Percentiles rank a stretch among this genome's conserved stretches.
phyloP scores from a whole-genome alignment of 1,140 invertebrate genomes.

The Panagrolaimus sp. region DNA sequence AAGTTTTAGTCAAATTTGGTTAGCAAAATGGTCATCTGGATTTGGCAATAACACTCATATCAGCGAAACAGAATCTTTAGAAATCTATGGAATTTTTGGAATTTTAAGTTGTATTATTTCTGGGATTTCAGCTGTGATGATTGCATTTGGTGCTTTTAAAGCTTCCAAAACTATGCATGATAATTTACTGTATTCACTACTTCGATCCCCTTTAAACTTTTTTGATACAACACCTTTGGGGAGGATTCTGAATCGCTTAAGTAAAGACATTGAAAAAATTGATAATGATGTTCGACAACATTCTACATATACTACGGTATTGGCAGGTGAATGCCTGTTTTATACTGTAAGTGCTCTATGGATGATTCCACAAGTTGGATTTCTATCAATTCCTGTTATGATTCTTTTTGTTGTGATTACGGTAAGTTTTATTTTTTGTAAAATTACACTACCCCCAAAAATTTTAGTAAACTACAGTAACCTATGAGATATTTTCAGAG shows the following conservation, averaged over 20 bases:
- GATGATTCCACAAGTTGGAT: not conserved
- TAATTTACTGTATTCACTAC: not conserved
- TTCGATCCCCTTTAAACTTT: slow-evolving; percentile 3
- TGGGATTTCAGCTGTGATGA: not conserved
- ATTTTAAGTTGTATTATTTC: not conserved
- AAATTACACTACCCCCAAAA: not conserved
- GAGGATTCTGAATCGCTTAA: not conserved
- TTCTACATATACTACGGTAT: no score
- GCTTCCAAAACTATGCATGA: not conserved
- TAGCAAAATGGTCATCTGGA: not conserved
- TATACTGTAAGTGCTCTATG: not conserved
- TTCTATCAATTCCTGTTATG: slow-evolving; percentile 8
- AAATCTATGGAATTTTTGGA: not conserved
- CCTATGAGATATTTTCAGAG: not conserved
- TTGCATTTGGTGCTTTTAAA: not conserved
- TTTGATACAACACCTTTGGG: slow-evolving; percentile 11
- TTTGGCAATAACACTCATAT: no score
- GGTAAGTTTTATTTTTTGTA: not conserved
- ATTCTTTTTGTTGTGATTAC: not conserved
- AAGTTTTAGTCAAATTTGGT: not conserved
- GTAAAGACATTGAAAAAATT: slow-evolving; percentile 13
- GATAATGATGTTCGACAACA: slow-evolving; percentile 23
- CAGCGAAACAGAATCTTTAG: not conserved
- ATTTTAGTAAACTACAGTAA: slow-evolving; percentile 17
- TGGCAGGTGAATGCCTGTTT: not conserved